These are phyloP conservation scores for Adelognathus sp. DNA, from an alignment of 2,888 invertebrate species.

Conservation along the genomic window DNA sequence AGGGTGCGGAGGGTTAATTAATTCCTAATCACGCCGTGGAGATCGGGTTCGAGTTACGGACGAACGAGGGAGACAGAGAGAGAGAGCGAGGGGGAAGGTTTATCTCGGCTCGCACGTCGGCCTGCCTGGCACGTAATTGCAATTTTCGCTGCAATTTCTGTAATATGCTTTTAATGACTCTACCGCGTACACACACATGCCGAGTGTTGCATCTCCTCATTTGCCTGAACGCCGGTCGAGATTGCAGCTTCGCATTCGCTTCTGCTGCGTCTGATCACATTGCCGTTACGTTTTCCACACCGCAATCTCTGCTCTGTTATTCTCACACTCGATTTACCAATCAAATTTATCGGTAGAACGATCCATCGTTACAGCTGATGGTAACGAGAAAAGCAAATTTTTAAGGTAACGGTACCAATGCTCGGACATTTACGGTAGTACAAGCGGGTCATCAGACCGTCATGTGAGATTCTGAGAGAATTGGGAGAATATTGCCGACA, in stretches of 20 bases:
- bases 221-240: not conserved
- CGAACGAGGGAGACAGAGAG: not conserved
- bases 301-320: constrained; percentile 3
- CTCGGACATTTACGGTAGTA: too few species aligned
- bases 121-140: constrained; percentile 56
- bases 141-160: constrained; percentile 63
- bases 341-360: not conserved
- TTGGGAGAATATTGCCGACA: too few species aligned
- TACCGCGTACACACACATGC: constrained; percentile 18
- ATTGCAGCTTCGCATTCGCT: constrained; percentile 4
- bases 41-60: constrained; percentile 50
- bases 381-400: not conserved
- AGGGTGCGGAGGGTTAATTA: constrained; percentile 57
- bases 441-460: too few species aligned
- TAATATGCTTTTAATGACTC: constrained; percentile 62
- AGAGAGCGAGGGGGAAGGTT: not conserved
- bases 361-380: not conserved
- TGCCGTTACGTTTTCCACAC: constrained; percentile 9
- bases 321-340: constrained; percentile 17
- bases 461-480: too few species aligned
- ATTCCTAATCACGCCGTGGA: constrained; percentile 57
- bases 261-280: constrained; percentile 31
- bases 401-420: not conserved
- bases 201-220: constrained; percentile 36
- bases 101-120: constrained; percentile 46